These are phyloP conservation scores for Acromyrmex heyeri DNA, from an alignment of 1,140 invertebrate genomes.

Conservation along the genomic window DNA sequence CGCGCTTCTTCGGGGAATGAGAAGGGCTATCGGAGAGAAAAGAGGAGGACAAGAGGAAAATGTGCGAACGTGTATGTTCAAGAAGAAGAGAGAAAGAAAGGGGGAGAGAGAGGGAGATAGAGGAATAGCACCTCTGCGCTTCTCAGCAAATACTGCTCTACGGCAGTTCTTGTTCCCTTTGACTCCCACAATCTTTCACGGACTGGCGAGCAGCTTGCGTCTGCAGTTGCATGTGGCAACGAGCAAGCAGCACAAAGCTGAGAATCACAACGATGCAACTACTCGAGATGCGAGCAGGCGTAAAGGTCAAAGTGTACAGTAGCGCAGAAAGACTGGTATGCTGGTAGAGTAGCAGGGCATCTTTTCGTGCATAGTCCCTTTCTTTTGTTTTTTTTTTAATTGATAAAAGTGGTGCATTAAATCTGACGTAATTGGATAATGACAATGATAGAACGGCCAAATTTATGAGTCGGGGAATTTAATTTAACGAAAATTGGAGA, in stretches of 20 bases:
- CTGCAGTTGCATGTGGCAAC: slow-evolving; percentile 13
- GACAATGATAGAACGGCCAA: slow-evolving; percentile 42
- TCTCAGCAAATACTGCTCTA: slow-evolving; percentile 49
- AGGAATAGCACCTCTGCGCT: slow-evolving; percentile 6
- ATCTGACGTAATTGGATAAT: slow-evolving; percentile 62
- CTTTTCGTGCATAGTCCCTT: neutral
- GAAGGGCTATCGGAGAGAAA: neutral
- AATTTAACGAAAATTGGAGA: slow-evolving; percentile 52
- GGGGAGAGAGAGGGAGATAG: no score
- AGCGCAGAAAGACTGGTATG: no score
- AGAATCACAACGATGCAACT: slow-evolving; percentile 32
- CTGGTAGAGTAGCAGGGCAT: neutral
- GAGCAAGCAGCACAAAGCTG: slow-evolving; percentile 26
- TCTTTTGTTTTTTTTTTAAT: neutral
- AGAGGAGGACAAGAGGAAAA: slow-evolving; percentile 5
- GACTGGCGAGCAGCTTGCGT: slow-evolving; percentile 22
- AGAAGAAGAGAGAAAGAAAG: neutral
- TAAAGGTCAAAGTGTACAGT: slow-evolving; percentile 40
- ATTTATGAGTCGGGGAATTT: slow-evolving; percentile 51
- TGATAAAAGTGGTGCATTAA: neutral
- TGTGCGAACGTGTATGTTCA: neutral
- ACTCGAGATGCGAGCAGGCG: slow-evolving; percentile 27
- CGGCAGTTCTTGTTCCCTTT: slow-evolving; percentile 54
- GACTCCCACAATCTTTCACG: slow-evolving; percentile 60
- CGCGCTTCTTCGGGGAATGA: slow-evolving; percentile 45